Evolutionary conservation across 2,888 invertebrate species (phyloP).

Genomic region (Cyaniris semiargus): DNA sequence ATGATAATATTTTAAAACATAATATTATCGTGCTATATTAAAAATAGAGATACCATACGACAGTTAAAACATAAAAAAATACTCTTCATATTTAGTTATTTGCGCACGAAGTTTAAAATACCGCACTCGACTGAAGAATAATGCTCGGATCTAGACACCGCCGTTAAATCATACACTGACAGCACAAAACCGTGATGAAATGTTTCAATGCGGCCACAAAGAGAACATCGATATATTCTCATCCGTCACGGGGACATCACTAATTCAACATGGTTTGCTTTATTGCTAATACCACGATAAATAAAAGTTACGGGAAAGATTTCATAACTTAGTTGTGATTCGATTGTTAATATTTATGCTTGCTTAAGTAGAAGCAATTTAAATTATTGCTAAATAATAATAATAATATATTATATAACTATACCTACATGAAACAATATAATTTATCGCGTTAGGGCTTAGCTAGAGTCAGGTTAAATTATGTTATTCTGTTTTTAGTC

Average conservation of each 20-base stretch:
- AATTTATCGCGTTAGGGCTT: background rate
- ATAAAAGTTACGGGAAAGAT: background rate
- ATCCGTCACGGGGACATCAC: slow-evolving; percentile 33
- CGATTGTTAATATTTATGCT: background rate
- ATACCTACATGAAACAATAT: background rate
- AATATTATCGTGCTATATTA: too few relatives aligned
- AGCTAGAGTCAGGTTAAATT: slow-evolving; percentile 16
- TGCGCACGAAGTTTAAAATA: slow-evolving; percentile 46
- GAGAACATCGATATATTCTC: slow-evolving; percentile 36
- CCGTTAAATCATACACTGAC: slow-evolving; percentile 55
- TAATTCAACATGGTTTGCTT: slow-evolving; percentile 25
- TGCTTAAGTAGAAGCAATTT: too few relatives aligned
- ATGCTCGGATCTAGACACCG: slow-evolving; percentile 51
- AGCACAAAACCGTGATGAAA: slow-evolving; percentile 47
- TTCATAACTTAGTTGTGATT: background rate
- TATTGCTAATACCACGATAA: background rate
- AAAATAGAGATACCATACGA: too few relatives aligned
- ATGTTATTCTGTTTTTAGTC: slow-evolving; percentile 16
- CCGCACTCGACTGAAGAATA: slow-evolving; percentile 53
- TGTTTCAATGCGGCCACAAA: slow-evolving; percentile 48
- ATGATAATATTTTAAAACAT: too few relatives aligned
- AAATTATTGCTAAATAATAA: too few relatives aligned
- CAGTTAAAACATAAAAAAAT: background rate
- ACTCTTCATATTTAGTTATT: slow-evolving; percentile 47
- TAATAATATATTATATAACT: too few relatives aligned